These are phyloP conservation scores for Patella caerulea DNA, from an alignment of 2,888 invertebrate species.

Conservation along the genomic window DNA sequence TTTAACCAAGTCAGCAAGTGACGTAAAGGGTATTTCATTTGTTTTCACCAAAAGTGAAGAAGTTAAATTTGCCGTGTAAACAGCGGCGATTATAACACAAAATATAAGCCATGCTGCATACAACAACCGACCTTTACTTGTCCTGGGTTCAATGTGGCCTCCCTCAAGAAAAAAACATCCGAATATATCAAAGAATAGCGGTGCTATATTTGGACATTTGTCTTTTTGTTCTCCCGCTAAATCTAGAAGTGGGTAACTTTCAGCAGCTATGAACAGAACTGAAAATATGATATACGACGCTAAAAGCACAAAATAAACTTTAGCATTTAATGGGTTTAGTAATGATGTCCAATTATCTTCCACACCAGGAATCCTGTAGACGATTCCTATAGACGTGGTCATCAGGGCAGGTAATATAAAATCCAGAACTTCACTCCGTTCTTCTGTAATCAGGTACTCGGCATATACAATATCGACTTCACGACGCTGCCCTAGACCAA, in stretches of 20 bases:
- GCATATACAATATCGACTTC: conserved; percentile 17
- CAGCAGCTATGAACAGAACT: conserved; percentile 1
- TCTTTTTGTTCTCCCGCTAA: not conserved
- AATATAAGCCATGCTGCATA: conserved; percentile 18
- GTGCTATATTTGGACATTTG: not conserved
- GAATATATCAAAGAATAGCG: conserved; percentile 6
- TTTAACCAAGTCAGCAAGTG: not conserved
- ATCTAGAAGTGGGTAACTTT: not conserved
- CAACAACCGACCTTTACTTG: conserved; percentile 16
- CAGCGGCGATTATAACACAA: conserved; percentile 16
- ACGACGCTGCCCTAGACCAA: not conserved
- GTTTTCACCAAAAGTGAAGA: not conserved
- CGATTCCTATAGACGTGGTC: conserved; percentile 8
- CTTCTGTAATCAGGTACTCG: conserved; percentile 2
- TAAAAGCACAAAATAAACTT: not conserved
- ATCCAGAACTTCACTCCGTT: conserved; percentile 16
- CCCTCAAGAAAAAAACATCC: conserved; percentile 8
- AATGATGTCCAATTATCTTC: not conserved
- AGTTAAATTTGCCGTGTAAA: conserved; percentile 15
- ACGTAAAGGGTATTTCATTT: not conserved
- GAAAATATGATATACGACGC: conserved; percentile 5
- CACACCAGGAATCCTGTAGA: conserved; percentile 12
- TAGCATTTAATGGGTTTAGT: conserved; percentile 3
- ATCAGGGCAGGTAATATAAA: conserved; percentile 15
- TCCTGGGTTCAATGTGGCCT: not conserved